Evolutionary conservation across 2,113 vertebrate genomes (phyloP), one percentile per base, ranked within the genome.

Genomic region (Trematomus loennbergii): DNA sequence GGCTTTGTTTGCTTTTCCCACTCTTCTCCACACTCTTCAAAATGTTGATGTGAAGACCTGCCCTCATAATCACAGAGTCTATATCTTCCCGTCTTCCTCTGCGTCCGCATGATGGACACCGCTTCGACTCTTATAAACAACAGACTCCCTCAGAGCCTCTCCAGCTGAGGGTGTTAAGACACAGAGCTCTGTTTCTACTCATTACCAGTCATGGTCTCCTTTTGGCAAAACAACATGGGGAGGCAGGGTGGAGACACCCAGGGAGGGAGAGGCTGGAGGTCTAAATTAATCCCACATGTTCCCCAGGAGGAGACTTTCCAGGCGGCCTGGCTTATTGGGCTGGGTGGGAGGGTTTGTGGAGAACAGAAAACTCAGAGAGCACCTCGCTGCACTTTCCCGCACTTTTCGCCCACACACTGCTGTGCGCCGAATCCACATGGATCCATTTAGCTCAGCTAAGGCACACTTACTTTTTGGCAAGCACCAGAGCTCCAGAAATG

Each of bases 261-360:
- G 70, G 85, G 92, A 89, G 90, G 91, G 91, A 88, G 90, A 85
- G 87, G 89, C 88, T 79, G 89, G 86, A 90, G 84, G 85, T 88
- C 93, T 88, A 95, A 95, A 95, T 94, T 72, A 93, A 87, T 92
- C 89, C 93, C 95, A 95, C 92, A 94, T 95, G 95, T 93, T 94
- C 87, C 78, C 64, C 29, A 20, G 72, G 85, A 89, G 74, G 78
- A 81, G 81, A 55, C 74, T 84, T 90, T 89, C 71, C 89, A 90
- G 78, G 79, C 86, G 12, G 80, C 85, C 80, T 22, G 16, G 53
- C 46, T 71, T 36, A 25, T 60, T 73, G 16, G 12, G 53, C 62
- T 7, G 67, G 75, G 78, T 61, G 72, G 70, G 79, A 77, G 81
- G 78, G 78, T 8, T 29, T 66, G 68, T n/a, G 71, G 40, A 50